A percentile compares a stretch with the other conserved stretches of the same genome.
Evolutionary conservation across 2,113 vertebrate species (phyloP).

Genomic region (Tauraco erythrolophus): DNA sequence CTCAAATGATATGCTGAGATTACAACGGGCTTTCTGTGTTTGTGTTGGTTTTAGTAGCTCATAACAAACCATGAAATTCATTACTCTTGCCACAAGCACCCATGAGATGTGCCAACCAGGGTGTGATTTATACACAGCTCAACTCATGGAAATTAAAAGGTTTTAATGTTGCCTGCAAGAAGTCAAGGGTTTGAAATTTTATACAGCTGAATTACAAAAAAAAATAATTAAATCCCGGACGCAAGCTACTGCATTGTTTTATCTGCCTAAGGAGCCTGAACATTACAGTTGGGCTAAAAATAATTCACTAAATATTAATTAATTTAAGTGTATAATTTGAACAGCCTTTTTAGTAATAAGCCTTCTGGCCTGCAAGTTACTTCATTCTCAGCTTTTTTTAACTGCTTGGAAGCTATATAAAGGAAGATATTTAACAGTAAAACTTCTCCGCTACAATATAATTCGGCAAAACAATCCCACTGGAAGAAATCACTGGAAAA

Average conservation of each 20-base stretch:
- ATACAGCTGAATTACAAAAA: neutral
- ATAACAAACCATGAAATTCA: slow-evolving; percentile 57
- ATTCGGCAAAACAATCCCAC: neutral
- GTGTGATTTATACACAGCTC: neutral
- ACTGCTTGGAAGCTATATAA: slow-evolving; percentile 11
- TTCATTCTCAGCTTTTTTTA: slow-evolving; percentile 34
- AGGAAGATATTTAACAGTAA: slow-evolving; percentile 29
- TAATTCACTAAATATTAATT: slow-evolving; percentile 69
- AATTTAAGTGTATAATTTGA: slow-evolving; percentile 49
- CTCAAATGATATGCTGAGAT: slow-evolving; percentile 57
- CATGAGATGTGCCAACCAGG: slow-evolving; percentile 29
- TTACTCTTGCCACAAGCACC: slow-evolving; percentile 39
- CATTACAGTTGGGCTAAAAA: slow-evolving; percentile 60
- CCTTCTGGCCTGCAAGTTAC: slow-evolving; percentile 30
- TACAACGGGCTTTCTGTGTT: slow-evolving; percentile 47
- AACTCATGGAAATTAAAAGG: slow-evolving; percentile 28
- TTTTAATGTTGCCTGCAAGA: slow-evolving; percentile 39
- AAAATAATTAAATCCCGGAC: neutral
- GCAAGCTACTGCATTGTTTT: slow-evolving; percentile 34
- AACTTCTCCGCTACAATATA: slow-evolving; percentile 25
- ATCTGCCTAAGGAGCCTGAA: slow-evolving; percentile 39
- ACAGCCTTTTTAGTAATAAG: slow-evolving; percentile 59
- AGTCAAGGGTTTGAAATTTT: slow-evolving; percentile 47
- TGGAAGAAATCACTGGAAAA: slow-evolving; percentile 30
- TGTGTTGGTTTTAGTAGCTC: slow-evolving; percentile 55